Evolutionary conservation across 2,113 vertebrate species (phyloP), one percentile per base, ranked within the genome.

Genomic region (Progne subis): DNA sequence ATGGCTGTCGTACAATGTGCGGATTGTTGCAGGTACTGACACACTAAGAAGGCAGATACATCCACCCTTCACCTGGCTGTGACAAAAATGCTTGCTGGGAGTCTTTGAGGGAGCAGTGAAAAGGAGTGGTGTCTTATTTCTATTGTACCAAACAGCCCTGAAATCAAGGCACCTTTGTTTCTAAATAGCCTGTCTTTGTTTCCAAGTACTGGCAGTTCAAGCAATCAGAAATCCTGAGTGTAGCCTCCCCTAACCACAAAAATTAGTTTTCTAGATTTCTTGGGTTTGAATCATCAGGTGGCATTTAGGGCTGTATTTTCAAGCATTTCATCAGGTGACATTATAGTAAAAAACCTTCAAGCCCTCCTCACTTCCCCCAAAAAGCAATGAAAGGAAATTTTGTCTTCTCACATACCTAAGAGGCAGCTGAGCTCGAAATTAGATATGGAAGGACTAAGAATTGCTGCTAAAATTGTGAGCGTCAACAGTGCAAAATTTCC

Each of bases 131-230:
- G 4, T 71, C 68, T 90, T 88, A 75, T 59, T 94, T 84, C 82
- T 68, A 21, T 44, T 60, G 56, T 71, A 55, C 44, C 75, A 88
- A 93, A 25, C 32, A 83, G 24, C 43, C 88, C 64, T 11, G 15
- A 94, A 96, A 95, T 90, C 63, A 90, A 86, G 75, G 56, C 9
- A 63, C 31, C 32, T 93, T 90, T 95, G 79, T 90, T 96, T 94
- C 93, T 90, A 95, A 82, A 82, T 83, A 90, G 32, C 74, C 31
- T 49, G 11, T 79, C 79, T 93, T 95, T 92, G 34, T 89, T 93
- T 93, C 79, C 59, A 8, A 41, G 68, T 75, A 39, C 23, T 57
- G 56, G 44, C 88, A 83, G 60, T 70, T 94, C 52, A 92, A 71
- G 82, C 65, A 90, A 88, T 95, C 82, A 88, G 49, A 88, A 88